Evolutionary conservation across 1,140 invertebrate genomes (phyloP), one percentile per base, ranked within the genome.

Genomic region (Drosophila navojoa): DNA sequence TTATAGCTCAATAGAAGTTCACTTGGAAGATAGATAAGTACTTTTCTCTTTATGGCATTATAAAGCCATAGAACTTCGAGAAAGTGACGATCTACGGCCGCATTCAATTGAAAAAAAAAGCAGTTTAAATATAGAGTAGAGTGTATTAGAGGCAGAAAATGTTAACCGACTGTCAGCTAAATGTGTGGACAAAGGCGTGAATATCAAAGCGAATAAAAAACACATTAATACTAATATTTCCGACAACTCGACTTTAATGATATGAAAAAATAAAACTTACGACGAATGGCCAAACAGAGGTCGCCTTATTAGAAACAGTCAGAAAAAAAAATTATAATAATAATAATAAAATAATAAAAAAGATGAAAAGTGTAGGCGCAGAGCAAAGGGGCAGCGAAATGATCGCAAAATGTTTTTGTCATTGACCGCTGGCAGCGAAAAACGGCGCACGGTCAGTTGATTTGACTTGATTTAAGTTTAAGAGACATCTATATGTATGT

Each of bases 181-280:
- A 55, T 52, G 49, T 57, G 11, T 50, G 29, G 38, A 77, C 71
- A 77, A 42, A 52, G 79, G 68, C 63, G 64, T 71, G 81, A 64
- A 57, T 38, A 76, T 80, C 55, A 71, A 76, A 53, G 40, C 77
- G 77, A 89, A 89, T 90, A 87, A 87, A 87, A 89, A 90, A 73
- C 72, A 53, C 84, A 89, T 89, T 89, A 89, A 89, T 89, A 89
- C 80, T 89, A 79, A 89, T 89, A 89, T 87, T 75, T 79, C 74
- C 81, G 84, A 89, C 77, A 89, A 89, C 78, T 74, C 75, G 79
- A 80, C 71, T 77, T 89, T 89, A 84, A 89, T 84, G 79, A 58
- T 81, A 80, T 62, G 42, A 15, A 45, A 2, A 38, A 89, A 87
- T 77, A 79, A 69, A 78, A 73, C 58, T 38, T 62, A 38, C 22